Evolutionary conservation across 2,888 invertebrate genomes (phyloP).

Genomic region (Noctuana brunneofusca): DNA sequence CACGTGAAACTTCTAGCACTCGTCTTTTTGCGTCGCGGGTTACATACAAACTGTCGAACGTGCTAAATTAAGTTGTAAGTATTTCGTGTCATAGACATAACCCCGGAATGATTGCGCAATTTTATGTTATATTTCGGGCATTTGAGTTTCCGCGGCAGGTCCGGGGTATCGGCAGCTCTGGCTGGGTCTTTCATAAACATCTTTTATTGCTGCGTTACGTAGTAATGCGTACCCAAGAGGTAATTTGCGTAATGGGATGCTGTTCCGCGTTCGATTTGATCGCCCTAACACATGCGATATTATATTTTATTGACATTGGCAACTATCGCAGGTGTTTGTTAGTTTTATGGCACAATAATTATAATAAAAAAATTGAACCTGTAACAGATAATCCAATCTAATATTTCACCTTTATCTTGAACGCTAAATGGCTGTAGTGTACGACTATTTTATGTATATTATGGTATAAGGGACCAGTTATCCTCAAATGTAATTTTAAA

Average conservation of each 20-base stretch:
- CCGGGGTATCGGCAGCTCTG: background rate
- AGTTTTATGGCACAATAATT: background rate
- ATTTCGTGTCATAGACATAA: background rate
- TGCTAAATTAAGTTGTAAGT: background rate
- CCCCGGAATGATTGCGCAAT: slow-evolving; percentile 1
- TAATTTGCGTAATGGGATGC: slow-evolving; percentile 46
- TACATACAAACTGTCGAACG: background rate
- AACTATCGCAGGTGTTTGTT: background rate
- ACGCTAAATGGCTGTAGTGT: too few relatives aligned
- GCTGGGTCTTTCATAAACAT: slow-evolving; percentile 50
- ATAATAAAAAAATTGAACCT: background rate
- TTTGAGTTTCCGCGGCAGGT: background rate
- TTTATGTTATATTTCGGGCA: background rate
- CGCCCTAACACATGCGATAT: slow-evolving; percentile 16
- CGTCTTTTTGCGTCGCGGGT: too few relatives aligned
- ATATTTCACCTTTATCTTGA: too few relatives aligned
- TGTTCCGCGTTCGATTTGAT: slow-evolving; percentile 34
- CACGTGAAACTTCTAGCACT: too few relatives aligned
- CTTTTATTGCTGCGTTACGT: slow-evolving; percentile 52
- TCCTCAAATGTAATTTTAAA: too few relatives aligned
- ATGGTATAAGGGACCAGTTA: too few relatives aligned
- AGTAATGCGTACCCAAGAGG: slow-evolving; percentile 50
- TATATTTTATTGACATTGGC: slow-evolving; percentile 17
- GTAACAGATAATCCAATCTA: too few relatives aligned
- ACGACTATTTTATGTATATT: too few relatives aligned